Conservation (phyloP, 2,888 invertebrate genomes). For the Xestobium rufovillosum region DNA sequence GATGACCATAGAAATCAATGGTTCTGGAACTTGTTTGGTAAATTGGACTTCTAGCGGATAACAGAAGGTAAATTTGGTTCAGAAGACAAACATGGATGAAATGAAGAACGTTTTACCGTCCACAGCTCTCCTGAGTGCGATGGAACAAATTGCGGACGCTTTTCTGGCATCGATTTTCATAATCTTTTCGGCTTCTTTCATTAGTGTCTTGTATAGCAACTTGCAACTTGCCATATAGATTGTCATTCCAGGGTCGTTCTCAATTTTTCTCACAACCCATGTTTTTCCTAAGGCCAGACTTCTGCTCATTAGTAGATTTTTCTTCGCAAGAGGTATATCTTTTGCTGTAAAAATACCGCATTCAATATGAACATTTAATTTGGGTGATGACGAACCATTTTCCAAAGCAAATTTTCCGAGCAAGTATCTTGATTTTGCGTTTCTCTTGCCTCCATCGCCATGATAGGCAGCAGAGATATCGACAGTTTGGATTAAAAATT, state of each 20-base stretch:
- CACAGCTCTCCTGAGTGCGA: constrained; percentile 48
- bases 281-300: constrained; percentile 35
- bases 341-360: constrained; percentile 32
- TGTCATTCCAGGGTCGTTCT: constrained; percentile 32
- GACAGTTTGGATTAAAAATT: constrained; percentile 46
- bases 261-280: constrained; percentile 38
- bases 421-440: constrained; percentile 47
- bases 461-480: constrained; percentile 43
- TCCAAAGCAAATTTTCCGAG: constrained; percentile 49
- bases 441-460: constrained; percentile 46
- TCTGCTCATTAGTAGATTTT: constrained; percentile 28
- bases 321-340: constrained; percentile 29
- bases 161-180: constrained; percentile 41
- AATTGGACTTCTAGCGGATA: too few relatives aligned
- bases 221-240: constrained; percentile 45
- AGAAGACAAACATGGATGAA: too few relatives aligned
- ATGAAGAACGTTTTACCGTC: too few relatives aligned
- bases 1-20: neutral
- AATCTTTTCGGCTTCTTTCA: constrained; percentile 39
- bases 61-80: too few relatives aligned
- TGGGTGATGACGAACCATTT: constrained; percentile 46
- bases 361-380: constrained; percentile 44
- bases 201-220: constrained; percentile 43
- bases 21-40: constrained; percentile 1
- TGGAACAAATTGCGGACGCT: constrained; percentile 44